Percentiles rank a stretch among this genome's conserved stretches.
These are phyloP conservation scores for Euthynnus affinis DNA, from an alignment of 2,797 vertebrate genomes.

Conservation along the genomic window DNA sequence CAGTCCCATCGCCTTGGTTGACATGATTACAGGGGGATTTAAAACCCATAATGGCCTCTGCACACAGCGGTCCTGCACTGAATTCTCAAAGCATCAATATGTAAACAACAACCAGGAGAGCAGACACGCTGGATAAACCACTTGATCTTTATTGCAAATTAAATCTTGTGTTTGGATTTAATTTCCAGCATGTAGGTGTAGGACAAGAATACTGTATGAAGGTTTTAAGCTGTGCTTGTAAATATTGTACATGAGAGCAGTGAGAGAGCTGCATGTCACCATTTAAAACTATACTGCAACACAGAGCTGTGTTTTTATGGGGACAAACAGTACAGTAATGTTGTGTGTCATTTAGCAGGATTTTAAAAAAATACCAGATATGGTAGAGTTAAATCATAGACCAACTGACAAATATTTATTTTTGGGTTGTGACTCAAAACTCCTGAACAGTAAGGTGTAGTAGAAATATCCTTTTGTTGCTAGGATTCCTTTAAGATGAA, in stretches of 20 bases:
- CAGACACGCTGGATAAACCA: slow-evolving; percentile 27
- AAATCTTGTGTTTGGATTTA: slow-evolving; percentile 62
- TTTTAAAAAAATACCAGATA: slow-evolving; percentile 1
- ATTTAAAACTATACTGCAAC: slow-evolving; percentile 51
- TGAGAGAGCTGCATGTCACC: slow-evolving; percentile 44
- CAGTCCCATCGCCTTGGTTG: slow-evolving; percentile 42
- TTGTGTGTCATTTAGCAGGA: neutral
- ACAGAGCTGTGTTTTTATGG: slow-evolving; percentile 69
- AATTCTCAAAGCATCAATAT: slow-evolving; percentile 22
- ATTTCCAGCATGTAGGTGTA: slow-evolving; percentile 56
- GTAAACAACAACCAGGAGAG: slow-evolving; percentile 28
- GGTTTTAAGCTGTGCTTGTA: slow-evolving; percentile 44
- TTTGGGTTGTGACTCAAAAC: neutral
- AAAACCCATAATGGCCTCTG: slow-evolving; percentile 41
- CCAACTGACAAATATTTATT: neutral
- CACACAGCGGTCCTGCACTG: slow-evolving; percentile 15
- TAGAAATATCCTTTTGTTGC: neutral
- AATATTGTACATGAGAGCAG: slow-evolving; percentile 39
- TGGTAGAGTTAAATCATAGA: neutral
- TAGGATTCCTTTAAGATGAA: neutral
- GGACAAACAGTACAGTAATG: slow-evolving; percentile 43
- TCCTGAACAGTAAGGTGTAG: neutral
- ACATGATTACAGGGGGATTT: slow-evolving; percentile 63
- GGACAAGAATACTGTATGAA: slow-evolving; percentile 29
- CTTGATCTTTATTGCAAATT: slow-evolving; percentile 57